Base-by-base conservation (phyloP, 2,113 vertebrate species). In the Macquaria ambigua region DNA sequence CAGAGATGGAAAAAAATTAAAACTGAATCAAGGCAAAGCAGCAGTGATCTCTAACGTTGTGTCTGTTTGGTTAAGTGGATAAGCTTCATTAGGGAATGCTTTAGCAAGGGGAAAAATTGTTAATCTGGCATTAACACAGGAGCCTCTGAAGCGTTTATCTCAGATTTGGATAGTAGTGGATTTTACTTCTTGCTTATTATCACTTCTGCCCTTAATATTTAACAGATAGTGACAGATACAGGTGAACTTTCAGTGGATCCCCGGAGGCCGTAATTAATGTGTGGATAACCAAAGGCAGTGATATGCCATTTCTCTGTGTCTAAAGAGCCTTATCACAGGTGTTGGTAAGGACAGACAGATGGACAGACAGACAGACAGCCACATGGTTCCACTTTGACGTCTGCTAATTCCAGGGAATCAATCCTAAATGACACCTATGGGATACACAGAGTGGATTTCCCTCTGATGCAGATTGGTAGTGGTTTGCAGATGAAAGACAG, bases 341-440 rank as follows among this genome's bases (percentile, higher is more conserved):
- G 90, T 84, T 66, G 63, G 75, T 79, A 83, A 74, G 73, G 78
- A 91, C 89, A 78, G 90, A 89, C 90, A 68, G 87, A 88, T 50
- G 81, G 82, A 81, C 28, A 31, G 28, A 31, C 82, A 72, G 87
- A 92, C 91, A 84, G 87, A 85, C 90, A 72, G 89, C 81, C 93
- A 93, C 88, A 93, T 92, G 92, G 93, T 94, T 93, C 90, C 92
- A 93, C 84, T 95, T 93, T 82, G 90, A 94, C 87, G 85, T 93
- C 84, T 90, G 87, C 84, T 93, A 93, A 94, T 94, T 93, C 92
- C 92, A 93, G 91, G 92, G 93, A 92, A 93, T 94, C 94, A 92
- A 92, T 94, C 92, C 93, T 95, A 94, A 95, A 93, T 94, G 93
- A 95, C 93, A 94, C 93, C 93, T 93, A 87, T 88, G 91, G 93